These are phyloP conservation scores for Autographa gamma DNA, from an alignment of 2,888 invertebrate genomes.

Conservation along the genomic window DNA sequence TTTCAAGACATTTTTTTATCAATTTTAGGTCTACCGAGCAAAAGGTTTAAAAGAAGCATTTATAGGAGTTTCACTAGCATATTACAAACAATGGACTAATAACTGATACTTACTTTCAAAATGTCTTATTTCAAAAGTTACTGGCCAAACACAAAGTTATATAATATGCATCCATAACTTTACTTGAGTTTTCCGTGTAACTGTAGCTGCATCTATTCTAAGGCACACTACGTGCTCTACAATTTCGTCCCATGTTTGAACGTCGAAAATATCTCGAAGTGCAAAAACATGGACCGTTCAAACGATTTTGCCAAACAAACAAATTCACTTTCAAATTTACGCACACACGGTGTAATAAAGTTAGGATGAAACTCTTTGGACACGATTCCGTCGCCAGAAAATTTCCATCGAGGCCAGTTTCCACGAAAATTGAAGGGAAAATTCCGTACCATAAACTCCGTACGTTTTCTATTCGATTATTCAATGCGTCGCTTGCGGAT, in stretches of 20 bases:
- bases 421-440: slow-evolving; percentile 5
- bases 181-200: not conserved
- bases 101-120: too few species aligned
- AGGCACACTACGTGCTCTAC: not conserved
- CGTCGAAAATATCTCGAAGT: not conserved
- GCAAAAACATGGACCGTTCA: not conserved
- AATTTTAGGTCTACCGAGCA: too few species aligned
- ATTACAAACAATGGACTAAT: too few species aligned
- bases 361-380: slow-evolving; percentile 5
- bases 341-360: slow-evolving; percentile 5
- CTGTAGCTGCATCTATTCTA: not conserved
- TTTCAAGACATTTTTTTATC: too few species aligned
- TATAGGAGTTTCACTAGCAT: too few species aligned
- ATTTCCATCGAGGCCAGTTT: slow-evolving; percentile 3
- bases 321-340: slow-evolving; percentile 4
- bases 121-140: too few species aligned
- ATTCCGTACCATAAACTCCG: not conserved
- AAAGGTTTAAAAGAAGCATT: too few species aligned
- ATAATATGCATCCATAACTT: not conserved
- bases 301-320: not conserved
- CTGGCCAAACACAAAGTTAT: too few species aligned
- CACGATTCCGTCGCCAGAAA: slow-evolving; percentile 1
- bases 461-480: slow-evolving; percentile 1
- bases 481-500: not conserved
- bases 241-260: not conserved